Evolutionary conservation across 2,888 invertebrate species (phyloP).

Genomic region (Acanthacorydalis orientalis): DNA sequence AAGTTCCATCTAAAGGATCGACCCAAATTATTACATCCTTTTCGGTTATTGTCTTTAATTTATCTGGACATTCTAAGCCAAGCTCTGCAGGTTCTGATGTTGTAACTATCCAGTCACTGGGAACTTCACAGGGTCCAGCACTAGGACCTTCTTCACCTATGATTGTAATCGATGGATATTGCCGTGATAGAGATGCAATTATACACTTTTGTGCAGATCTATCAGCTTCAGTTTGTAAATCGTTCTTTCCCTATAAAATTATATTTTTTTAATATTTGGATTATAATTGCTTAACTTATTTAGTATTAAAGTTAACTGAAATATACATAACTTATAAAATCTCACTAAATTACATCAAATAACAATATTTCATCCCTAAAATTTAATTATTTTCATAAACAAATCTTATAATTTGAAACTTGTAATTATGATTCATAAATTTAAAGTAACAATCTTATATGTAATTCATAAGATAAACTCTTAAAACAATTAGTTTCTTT

Average conservation of each 20-base stretch:
- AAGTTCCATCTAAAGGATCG: constrained; percentile 96
- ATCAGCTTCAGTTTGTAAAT: constrained; percentile 96
- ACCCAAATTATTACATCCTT: constrained; percentile 93
- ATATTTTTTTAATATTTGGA: too few species aligned
- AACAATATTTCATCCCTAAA: too few species aligned
- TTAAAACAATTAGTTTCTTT: too few species aligned
- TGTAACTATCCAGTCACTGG: constrained; percentile 60
- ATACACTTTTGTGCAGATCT: constrained; percentile 89
- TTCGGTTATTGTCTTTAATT: constrained; percentile 43
- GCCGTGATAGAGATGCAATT: constrained; percentile 63
- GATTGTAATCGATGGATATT: constrained; percentile 69
- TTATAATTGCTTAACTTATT: too few species aligned
- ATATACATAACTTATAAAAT: too few species aligned
- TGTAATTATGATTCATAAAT: too few species aligned
- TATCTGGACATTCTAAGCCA: constrained; percentile 45
- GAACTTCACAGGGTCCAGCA: constrained; percentile 32
- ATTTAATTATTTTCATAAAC: too few species aligned
- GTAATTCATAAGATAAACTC: too few species aligned
- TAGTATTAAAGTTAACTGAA: too few species aligned
- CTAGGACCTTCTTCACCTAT: constrained; percentile 80
- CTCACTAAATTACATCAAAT: too few species aligned
- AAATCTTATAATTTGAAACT: too few species aligned
- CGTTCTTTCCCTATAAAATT: constrained; percentile 70
- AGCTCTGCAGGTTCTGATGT: constrained; percentile 45
- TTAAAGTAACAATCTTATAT: too few species aligned